phyloP scores from a whole-genome alignment of 2,113 vertebrate species.

The Cyanistes caeruleus region DNA sequence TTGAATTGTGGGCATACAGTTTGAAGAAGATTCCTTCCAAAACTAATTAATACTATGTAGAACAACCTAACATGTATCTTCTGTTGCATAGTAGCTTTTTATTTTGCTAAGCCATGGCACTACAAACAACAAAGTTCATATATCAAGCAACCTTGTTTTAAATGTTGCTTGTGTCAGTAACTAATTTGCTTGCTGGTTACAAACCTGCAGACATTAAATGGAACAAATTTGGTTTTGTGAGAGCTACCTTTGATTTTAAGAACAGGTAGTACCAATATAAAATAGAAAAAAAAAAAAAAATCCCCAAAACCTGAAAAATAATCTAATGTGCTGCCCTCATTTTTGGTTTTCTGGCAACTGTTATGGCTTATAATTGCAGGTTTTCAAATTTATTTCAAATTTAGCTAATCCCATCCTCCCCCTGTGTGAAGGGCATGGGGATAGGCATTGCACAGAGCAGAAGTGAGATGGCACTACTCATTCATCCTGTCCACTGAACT shows the following conservation, averaged over 20 bases:
- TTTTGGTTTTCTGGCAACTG: background rate
- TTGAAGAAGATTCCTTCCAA: background rate
- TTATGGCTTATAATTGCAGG: background rate
- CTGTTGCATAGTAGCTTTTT: background rate
- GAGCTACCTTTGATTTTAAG: background rate
- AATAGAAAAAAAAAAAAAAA: background rate
- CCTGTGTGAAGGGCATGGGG: background rate
- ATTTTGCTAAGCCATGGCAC: background rate
- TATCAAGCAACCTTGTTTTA: background rate
- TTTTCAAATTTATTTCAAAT: background rate
- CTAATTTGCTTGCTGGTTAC: background rate
- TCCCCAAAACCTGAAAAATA: background rate
- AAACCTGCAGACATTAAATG: background rate
- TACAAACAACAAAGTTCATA: background rate
- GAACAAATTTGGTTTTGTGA: background rate
- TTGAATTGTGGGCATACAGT: background rate
- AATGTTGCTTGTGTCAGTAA: background rate
- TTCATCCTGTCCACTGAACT: background rate
- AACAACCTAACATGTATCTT: background rate
- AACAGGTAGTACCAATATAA: background rate
- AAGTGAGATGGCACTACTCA: background rate
- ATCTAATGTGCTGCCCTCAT: background rate
- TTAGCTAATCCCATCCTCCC: background rate
- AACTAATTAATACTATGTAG: background rate
- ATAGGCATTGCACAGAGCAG: background rate